Percentiles rank a stretch among this genome's conserved stretches.
Evolutionary conservation across 2,113 vertebrate genomes (phyloP).

Genomic region (Lepus europaeus): DNA sequence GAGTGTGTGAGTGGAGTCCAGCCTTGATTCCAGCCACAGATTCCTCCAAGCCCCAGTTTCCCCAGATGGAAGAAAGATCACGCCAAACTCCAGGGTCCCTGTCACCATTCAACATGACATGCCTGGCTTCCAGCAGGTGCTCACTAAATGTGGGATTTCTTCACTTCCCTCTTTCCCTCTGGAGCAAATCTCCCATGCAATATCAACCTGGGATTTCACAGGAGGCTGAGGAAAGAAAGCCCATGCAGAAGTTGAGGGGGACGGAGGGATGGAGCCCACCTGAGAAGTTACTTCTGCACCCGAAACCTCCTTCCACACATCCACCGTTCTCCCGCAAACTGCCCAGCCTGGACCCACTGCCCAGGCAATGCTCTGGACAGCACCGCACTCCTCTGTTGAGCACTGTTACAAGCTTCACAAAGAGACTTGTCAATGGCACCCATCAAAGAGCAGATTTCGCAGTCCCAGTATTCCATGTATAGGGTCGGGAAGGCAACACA

Average conservation of each 20-base stretch:
- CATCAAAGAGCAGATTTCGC: background rate
- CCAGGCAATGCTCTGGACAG: background rate
- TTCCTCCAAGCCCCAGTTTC: background rate
- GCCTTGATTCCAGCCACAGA: background rate
- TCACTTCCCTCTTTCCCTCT: background rate
- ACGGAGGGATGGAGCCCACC: background rate
- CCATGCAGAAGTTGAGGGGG: background rate
- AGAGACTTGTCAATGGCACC: background rate
- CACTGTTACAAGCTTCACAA: background rate
- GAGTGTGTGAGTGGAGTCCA: fast-evolving
- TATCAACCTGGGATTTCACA: background rate
- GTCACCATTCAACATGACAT: fast-evolving
- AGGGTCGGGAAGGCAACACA: background rate
- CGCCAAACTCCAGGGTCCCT: background rate
- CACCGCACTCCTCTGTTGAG: background rate
- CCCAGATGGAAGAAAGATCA: fast-evolving
- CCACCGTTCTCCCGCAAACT: background rate
- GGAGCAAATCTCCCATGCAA: background rate
- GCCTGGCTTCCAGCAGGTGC: background rate
- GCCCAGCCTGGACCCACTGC: background rate
- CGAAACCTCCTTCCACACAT: background rate
- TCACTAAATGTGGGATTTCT: background rate
- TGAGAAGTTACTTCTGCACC: background rate
- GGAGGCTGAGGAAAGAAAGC: background rate
- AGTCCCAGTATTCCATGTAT: background rate